Evolutionary conservation across 2,113 vertebrate genomes (phyloP), one percentile per base, ranked within the genome.

Genomic region (Microtus ochrogaster): DNA sequence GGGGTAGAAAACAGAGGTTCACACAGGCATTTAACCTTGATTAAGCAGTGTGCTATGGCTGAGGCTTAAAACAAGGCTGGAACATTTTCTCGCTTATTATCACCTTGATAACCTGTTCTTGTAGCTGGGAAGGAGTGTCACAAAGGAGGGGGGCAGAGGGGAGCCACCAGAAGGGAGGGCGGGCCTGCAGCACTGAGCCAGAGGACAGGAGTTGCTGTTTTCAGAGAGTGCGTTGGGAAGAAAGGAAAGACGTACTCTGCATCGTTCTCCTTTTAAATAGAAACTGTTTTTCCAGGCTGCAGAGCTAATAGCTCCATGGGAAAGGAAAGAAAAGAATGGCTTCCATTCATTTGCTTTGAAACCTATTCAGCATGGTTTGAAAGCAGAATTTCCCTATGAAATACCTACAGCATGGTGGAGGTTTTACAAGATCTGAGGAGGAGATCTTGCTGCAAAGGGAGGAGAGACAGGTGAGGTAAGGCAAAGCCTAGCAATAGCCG

Each of bases 51-150:
- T 63, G 6, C 8, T 47, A 63, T 83, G 72, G 77, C 95, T 63
- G 82, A 49, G 68, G 96, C 90, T 96, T 95, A 86, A 94, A 90
- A 95, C 94, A 94, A 96, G 93, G 77, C 95, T 92, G 89, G 93
- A 86, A 89, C 97, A 81, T 95, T 94, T 97, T 96, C 96, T 95
- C 55, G 0, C 94, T 89, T 97, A 97, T 97, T 96, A 97, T 95
- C 97, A 94, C 94, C 95, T 97, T 76, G 93, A 97, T 96, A 96
- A 97, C 95, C 96, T 96, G 82, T 89, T 90, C 94, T 90, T 65
- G 89, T 78, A 58, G 93, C 94, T 65, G 8, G 91, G 94, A 95
- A 90, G 49, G 83, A 13, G 52, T 36, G 52, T 77, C n/a, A 19
- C 0, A 0, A 72, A 39, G 74, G 41, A 68, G 26, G 21, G 52